Base-by-base conservation (phyloP, 2,888 invertebrate species). In the Apoda limacodes region DNA sequence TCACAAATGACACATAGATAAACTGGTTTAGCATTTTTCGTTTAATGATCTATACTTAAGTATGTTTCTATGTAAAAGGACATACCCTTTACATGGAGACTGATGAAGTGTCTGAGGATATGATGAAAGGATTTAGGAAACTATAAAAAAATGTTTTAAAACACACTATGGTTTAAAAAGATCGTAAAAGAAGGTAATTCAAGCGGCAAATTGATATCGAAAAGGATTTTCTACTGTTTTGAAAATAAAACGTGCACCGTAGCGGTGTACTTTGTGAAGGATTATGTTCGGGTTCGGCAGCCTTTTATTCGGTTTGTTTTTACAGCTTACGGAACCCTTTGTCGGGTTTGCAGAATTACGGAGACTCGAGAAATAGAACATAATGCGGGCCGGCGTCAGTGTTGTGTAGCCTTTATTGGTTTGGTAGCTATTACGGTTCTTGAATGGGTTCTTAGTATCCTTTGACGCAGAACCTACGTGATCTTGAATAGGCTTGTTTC, bases 151-250 rank as follows among this genome's bases (percentile, higher is more conserved):
- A 61, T 49, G 50, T 57, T 61, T 46, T 59, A 58, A 59, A 68
- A 68, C 59, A 60, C 50, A 48, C 42, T 52, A 51, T 50, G 43
- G 53, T 59, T 50, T 42, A 51, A 56, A 66, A 63, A 60, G 46
- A 51, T 47, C 46, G 46, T 49, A 67, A 66, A 55, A 17, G 17
- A 5, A 48, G 64, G 54, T 60, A 62, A 69, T 58, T 68, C 67
- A 65, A 55, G 72, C 78, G 74, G 71, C 67, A 80, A 76, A 80
- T 76, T 61, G 67, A 54, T 70, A 71, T 65, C 68, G 65, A 72
- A 78, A 69, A 74, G 52, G 72, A 69, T 72, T 75, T 71, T 69
- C 69, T 70, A 63, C 76, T 80, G 76, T 80, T 80, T 78, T 76
- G 66, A 55, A 75, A 80, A 78, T 75, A 74, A 45, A 55, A 52